phyloP scores from a whole-genome alignment of 2,888 invertebrate genomes.

The Agrotis exclamationis region DNA sequence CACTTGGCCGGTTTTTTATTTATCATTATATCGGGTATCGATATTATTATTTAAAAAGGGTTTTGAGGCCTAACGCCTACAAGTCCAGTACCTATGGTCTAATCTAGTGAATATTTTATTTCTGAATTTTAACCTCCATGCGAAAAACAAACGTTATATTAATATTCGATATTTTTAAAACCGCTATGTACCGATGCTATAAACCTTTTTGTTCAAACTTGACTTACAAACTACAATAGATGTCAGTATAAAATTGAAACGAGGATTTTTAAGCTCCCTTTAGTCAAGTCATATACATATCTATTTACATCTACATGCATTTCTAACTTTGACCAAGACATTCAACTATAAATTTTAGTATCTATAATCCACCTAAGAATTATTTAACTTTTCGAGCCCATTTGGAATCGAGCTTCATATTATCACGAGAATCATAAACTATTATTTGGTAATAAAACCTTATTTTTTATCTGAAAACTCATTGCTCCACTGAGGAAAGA shows the following conservation, averaged over 20 bases:
- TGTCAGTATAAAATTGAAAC: background rate
- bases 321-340: slow-evolving; percentile 5
- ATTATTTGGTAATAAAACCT: slow-evolving; percentile 17
- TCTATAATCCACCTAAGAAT: slow-evolving; percentile 9
- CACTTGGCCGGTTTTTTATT: too few relatives aligned
- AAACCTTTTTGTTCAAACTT: background rate
- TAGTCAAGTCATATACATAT: background rate
- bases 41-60: background rate
- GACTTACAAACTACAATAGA: background rate
- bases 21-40: background rate
- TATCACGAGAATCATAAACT: slow-evolving; percentile 9
- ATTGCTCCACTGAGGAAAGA: slow-evolving; percentile 70
- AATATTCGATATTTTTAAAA: background rate
- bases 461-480: slow-evolving; percentile 42
- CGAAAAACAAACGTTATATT: background rate
- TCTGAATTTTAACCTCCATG: background rate
- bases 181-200: background rate
- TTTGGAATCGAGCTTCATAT: slow-evolving; percentile 2
- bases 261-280: background rate
- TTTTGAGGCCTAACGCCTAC: background rate
- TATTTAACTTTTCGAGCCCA: slow-evolving; percentile 26
- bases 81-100: background rate
- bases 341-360: slow-evolving; percentile 10
- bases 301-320: background rate
- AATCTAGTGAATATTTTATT: background rate